A percentile compares a stretch with the other conserved stretches of the same genome.
These are phyloP conservation scores for Stratiomys singularior DNA, from an alignment of 2,888 invertebrate species.

Conservation along the genomic window DNA sequence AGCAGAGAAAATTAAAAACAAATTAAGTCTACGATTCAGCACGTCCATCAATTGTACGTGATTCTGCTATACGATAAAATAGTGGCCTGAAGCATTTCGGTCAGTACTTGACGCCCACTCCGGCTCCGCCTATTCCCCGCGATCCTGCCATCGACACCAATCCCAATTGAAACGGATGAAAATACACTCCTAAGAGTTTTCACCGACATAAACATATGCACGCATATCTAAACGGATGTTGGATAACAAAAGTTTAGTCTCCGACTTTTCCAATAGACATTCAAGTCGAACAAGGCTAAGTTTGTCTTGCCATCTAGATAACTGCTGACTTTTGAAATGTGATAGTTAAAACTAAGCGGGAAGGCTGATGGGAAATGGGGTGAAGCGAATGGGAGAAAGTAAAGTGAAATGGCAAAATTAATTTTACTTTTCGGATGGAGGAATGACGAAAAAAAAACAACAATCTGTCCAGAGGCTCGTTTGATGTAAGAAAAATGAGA, in stretches of 20 bases:
- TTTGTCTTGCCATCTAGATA: neutral
- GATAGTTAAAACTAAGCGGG: neutral
- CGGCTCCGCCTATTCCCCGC: neutral
- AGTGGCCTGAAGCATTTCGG: constrained; percentile 27
- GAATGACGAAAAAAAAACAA: no score
- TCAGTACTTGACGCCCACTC: neutral
- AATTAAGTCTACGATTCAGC: constrained; percentile 49
- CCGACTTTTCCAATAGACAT: constrained; percentile 27
- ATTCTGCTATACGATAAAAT: constrained; percentile 43
- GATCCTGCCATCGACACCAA: neutral
- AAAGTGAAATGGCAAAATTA: neutral
- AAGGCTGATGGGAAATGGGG: neutral
- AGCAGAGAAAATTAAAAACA: constrained; percentile 47
- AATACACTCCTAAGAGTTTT: neutral
- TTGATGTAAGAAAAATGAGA: no score
- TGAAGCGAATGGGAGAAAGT: neutral
- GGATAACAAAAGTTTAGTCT: constrained; percentile 34
- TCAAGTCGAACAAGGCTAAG: constrained; percentile 21
- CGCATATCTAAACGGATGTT: neutral
- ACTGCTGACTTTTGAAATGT: constrained; percentile 29
- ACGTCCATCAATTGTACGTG: constrained; percentile 48
- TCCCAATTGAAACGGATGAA: constrained; percentile 39
- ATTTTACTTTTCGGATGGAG: neutral
- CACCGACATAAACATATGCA: neutral
- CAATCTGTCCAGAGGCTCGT: no score